Percentiles rank a stretch among this genome's conserved stretches.
phyloP scores from a whole-genome alignment of 2,797 vertebrate species.

The Choloepus didactylus region DNA sequence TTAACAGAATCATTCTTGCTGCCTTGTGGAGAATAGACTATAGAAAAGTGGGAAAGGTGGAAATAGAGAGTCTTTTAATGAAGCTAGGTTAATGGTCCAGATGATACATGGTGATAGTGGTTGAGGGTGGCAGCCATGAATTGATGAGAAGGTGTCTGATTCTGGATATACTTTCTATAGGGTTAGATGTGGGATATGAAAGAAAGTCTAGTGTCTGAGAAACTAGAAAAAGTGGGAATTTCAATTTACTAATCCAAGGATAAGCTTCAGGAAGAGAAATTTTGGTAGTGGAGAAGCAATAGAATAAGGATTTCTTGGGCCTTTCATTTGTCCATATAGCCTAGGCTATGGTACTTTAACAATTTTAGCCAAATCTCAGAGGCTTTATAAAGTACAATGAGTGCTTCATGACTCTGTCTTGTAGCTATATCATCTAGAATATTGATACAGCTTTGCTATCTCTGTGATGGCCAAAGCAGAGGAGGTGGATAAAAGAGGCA shows the following conservation, averaged over 20 bases:
- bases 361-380: constrained; percentile 47
- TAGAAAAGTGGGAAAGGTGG: neutral
- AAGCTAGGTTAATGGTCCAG: neutral
- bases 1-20: neutral
- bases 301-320: neutral
- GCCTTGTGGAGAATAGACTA: neutral
- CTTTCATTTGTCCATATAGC: neutral
- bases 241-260: neutral
- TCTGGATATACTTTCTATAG: neutral
- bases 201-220: neutral
- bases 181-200: neutral
- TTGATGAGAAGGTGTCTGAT: neutral
- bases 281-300: neutral
- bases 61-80: neutral
- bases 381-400: neutral
- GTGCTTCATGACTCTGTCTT: neutral
- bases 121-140: neutral
- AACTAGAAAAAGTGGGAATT: neutral
- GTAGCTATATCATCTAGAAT: neutral
- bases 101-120: neutral
- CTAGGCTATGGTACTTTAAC: neutral
- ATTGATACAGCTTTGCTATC: neutral
- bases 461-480: neutral
- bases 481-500: neutral
- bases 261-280: neutral